Base-by-base conservation (phyloP, 2,888 invertebrate species). In the Zelleria hepariella region DNA sequence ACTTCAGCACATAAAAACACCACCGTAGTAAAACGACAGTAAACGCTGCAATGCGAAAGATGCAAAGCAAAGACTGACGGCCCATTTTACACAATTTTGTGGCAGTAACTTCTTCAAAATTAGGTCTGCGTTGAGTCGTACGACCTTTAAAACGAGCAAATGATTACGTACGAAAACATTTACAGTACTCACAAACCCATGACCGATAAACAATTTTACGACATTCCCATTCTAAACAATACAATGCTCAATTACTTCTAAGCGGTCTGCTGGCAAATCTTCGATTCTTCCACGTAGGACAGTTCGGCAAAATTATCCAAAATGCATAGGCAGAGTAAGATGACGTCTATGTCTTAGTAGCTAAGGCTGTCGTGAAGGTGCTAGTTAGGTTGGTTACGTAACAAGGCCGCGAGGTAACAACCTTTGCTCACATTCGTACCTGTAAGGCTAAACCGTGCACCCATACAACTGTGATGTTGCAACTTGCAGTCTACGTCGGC, bases 321-420 rank as follows among this genome's bases (percentile, higher is more conserved):
- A 42, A 5, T n/a, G 15, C 15, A 2, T 2, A 15, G 32, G 32
- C 32, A 5, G 15, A 10, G 15, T 10, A 42, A 42, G 15, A 15
- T 42, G 4, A 15, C 32, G 2, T 42, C 15, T 42, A 15, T 15
- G 15, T 42, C 32, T 42, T 42, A 15, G 32, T 1, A 15, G 32
- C 2, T 42, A 42, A 42, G 32, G 32, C 10, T 42, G 32, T 42
- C 32, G 5, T 15, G 32, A 42, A 15, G 32, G 32, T 10, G 4
- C 32, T 15, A 15, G 32, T 42, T 42, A 42, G 32, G 10, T 42
- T 42, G 15, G 32, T 42, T 10, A 42, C 32, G 32, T 42, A 42
- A 27, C 21, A 55, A 23, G 55, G 55, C 55, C 55, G 20, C 27
- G 32, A 55, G 55, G 55, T 55, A 55, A 55, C 55, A 55, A 55